Evolutionary conservation across 2,113 vertebrate genomes (phyloP), one percentile per base, ranked within the genome.

Genomic region (Catharus fuscescens): DNA sequence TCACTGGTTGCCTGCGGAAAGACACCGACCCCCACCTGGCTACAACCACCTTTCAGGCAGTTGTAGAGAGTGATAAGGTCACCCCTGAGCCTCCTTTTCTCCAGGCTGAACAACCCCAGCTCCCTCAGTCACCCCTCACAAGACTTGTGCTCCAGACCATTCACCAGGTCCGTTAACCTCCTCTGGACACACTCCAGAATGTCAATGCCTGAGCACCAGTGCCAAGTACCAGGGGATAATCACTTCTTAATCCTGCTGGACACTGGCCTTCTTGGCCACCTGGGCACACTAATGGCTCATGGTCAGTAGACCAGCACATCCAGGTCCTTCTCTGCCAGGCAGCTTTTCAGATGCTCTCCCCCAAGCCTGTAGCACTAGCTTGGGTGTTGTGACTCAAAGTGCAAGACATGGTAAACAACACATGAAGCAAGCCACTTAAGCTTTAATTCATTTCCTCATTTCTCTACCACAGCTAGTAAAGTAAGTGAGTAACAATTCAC

Each of bases 21-120:
- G 20, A 61, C 20, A 31, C 6, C 0, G 0, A 54, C 3, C 4
- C 17, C 17, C n/a, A 54, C 10, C 9, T 53, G n/a, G 20, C n/a
- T 53, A 53, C 24, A 53, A 1, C 2, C 28, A 45, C 61, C 40
- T 61, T 61, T 42, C 54, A 82, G 14, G 25, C 4, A 69, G 17
- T 4, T 54, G 25, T 26, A 61, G 11, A n/a, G 32, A 67, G 54
- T 15, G 14, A 26, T 31, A 69, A 34, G 20, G 21, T 47, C 70
- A 18, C 17, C 17, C 11, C 29, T 6, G n/a, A 40, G 34, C 12
- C 29, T 82, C 40, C 34, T 62, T 13, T 69, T 42, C 62, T 18
- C 18, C 34, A 44, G 18, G 18, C 42, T 48, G 24, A 56, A 48
- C 18, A 62, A 16, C 1, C 14, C 71, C 71, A 83, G 31, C 16